Percentiles rank a stretch among this genome's conserved stretches.
Evolutionary conservation across 2,888 invertebrate species (phyloP).

Genomic region (Sinhomidia bicolor): DNA sequence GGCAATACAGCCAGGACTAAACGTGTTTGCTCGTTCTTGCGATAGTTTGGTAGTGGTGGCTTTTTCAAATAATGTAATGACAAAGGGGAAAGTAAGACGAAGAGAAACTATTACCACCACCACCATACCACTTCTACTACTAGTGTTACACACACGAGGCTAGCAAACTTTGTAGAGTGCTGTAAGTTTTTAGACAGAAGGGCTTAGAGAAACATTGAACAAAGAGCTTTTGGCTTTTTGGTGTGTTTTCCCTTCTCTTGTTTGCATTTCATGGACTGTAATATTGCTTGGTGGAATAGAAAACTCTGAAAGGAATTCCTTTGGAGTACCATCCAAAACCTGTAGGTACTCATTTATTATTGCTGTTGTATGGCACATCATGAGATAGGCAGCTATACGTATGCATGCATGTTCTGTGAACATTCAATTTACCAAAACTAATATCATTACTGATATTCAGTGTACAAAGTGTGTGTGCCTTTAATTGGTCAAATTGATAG

Average conservation of each 20-base stretch:
- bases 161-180: background rate
- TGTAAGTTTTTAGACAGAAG: background rate
- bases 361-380: background rate
- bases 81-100: background rate
- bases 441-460: background rate
- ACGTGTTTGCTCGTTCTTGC: background rate
- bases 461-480: background rate
- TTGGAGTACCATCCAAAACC: conserved; percentile 6
- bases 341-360: background rate
- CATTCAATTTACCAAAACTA: conserved; percentile 31
- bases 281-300: background rate
- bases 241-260: background rate
- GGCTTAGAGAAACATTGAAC: conserved; percentile 9
- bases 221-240: conserved; percentile 19
- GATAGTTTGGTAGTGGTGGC: background rate
- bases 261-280: background rate
- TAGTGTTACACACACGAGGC: background rate
- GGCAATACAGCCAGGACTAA: background rate
- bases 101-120: background rate
- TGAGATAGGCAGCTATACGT: background rate
- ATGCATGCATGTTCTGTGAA: conserved; percentile 19
- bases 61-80: background rate
- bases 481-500: conserved; percentile 17
- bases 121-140: background rate
- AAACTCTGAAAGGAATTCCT: conserved; percentile 5